Conservation (phyloP, 2,113 vertebrate species). For the Hemiscyllium ocellatum region DNA sequence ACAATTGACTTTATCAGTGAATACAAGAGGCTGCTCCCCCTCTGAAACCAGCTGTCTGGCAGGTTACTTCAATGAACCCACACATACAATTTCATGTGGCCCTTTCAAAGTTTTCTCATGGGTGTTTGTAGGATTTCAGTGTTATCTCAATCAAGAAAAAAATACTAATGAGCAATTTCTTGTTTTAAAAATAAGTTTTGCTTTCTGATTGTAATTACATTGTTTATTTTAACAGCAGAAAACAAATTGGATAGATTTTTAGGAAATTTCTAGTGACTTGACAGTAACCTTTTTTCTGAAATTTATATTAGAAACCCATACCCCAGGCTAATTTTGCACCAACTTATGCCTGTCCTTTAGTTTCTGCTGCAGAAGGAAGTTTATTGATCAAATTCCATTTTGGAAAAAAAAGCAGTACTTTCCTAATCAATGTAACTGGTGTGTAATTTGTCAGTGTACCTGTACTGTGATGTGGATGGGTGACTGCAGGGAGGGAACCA, state of each 20-base stretch:
- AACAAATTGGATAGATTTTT: slow-evolving; percentile 38
- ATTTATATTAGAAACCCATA: not conserved
- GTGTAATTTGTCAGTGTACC: not conserved
- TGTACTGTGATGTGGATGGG: not conserved
- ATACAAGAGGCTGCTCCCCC: not conserved
- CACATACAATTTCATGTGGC: not conserved
- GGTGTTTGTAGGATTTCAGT: slow-evolving; percentile 40
- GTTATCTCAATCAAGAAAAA: slow-evolving; percentile 46
- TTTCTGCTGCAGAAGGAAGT: not conserved
- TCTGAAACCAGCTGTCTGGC: not conserved
- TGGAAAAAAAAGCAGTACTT: no score
- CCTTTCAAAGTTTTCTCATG: not conserved
- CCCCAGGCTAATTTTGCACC: not conserved
- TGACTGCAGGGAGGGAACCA: not conserved
- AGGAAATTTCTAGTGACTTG: not conserved
- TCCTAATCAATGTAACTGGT: no score
- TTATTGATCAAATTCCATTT: not conserved
- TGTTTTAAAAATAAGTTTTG: slow-evolving; percentile 47
- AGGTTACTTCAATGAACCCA: not conserved
- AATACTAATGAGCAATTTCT: slow-evolving; percentile 46
- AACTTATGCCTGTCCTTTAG: not conserved
- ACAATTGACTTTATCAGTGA: not conserved
- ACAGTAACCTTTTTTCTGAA: not conserved
- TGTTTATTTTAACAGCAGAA: slow-evolving; percentile 41
- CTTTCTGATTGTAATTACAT: slow-evolving; percentile 39